phyloP scores from a whole-genome alignment of 2,113 vertebrate genomes.

The Protobothrops flavoviridis region DNA sequence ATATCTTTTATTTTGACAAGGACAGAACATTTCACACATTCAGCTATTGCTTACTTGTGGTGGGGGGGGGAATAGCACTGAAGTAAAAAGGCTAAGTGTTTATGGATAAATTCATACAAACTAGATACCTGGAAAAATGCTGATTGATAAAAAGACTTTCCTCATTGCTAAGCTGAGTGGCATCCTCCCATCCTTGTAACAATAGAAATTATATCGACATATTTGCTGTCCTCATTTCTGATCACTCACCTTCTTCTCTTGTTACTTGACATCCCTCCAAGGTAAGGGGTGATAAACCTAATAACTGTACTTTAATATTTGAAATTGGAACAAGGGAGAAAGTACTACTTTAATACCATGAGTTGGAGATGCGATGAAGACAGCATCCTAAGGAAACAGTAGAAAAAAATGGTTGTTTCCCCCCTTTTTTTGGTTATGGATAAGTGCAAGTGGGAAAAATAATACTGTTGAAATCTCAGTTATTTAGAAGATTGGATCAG shows the following conservation, averaged over 20 bases:
- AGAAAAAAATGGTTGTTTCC: background rate
- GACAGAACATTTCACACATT: background rate
- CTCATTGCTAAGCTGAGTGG: background rate
- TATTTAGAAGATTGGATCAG: background rate
- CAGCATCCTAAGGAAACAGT: background rate
- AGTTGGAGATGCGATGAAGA: background rate
- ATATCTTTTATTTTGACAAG: background rate
- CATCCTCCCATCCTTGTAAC: background rate
- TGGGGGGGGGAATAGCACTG: background rate
- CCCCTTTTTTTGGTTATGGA: background rate
- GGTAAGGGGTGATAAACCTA: background rate
- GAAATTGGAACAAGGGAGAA: background rate
- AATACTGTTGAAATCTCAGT: background rate
- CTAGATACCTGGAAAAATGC: background rate
- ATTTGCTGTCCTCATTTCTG: background rate
- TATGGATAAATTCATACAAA: background rate
- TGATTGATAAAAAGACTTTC: background rate
- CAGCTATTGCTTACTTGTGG: background rate
- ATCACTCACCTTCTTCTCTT: background rate
- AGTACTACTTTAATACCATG: background rate
- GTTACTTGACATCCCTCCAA: background rate
- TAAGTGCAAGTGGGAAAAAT: background rate
- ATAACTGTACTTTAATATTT: background rate
- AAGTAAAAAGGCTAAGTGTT: background rate
- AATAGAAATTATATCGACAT: background rate